Evolutionary conservation across 2,113 vertebrate species (phyloP).

Genomic region (Ginglymostoma cirratum): DNA sequence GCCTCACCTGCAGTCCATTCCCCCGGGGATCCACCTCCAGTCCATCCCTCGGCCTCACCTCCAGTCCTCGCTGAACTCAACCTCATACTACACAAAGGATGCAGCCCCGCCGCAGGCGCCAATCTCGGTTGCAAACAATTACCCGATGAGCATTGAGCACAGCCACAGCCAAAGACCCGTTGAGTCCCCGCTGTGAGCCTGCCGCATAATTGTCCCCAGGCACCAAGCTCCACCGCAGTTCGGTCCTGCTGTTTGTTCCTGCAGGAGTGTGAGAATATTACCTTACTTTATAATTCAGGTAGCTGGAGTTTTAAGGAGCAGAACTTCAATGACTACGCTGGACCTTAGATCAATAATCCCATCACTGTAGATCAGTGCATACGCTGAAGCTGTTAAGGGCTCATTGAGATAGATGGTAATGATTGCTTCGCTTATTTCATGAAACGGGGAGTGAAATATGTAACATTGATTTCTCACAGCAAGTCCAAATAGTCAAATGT

Average conservation of each 20-base stretch:
- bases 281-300: background rate
- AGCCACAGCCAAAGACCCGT: too few species aligned
- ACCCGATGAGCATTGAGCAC: too few species aligned
- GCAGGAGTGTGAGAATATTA: background rate
- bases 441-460: background rate
- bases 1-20: too few species aligned
- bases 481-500: background rate
- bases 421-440: slow-evolving; percentile 17
- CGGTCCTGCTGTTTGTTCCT: background rate
- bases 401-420: background rate
- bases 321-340: background rate
- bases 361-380: background rate
- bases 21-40: too few species aligned
- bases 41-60: too few species aligned
- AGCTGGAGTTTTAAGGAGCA: background rate
- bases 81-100: too few species aligned
- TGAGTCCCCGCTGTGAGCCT: too few species aligned
- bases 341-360: background rate
- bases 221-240: too few species aligned
- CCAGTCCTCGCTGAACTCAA: too few species aligned
- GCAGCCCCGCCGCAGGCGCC: too few species aligned
- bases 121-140: too few species aligned
- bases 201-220: too few species aligned
- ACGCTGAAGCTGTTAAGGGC: background rate
- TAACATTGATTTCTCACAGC: background rate